Evolutionary conservation across 2,113 vertebrate genomes (phyloP).

Genomic region (Onychorhynchus coronatus): DNA sequence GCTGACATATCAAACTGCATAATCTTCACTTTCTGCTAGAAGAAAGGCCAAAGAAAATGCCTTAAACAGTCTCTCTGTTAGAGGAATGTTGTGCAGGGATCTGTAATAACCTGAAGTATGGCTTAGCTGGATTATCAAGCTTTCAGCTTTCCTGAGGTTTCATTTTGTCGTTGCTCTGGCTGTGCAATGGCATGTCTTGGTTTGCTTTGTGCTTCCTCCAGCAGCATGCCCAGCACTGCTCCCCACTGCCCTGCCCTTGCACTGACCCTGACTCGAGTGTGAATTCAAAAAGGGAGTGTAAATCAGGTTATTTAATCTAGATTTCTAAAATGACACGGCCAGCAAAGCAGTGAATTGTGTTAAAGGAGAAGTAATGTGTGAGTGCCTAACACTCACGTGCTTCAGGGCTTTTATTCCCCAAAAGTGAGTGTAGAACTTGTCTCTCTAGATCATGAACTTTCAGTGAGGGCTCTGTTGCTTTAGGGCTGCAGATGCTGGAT

Average conservation of each 20-base stretch:
- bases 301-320: neutral
- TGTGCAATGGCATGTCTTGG: neutral
- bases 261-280: neutral
- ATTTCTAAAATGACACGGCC: rapidly evolving
- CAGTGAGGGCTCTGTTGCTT: neutral
- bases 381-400: neutral
- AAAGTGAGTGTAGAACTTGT: neutral
- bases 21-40: constrained; percentile 2
- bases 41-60: constrained; percentile 51
- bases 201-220: neutral
- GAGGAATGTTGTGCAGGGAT: neutral
- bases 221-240: neutral
- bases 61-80: constrained; percentile 12
- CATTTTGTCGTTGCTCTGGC: neutral
- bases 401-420: neutral
- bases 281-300: neutral
- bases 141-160: neutral
- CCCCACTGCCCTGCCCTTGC: neutral
- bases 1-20: neutral
- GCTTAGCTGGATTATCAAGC: neutral
- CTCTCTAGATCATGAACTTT: neutral
- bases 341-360: neutral
- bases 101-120: neutral
- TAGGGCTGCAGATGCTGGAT: neutral
- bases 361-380: neutral